Conservation (phyloP, 2,888 invertebrate species). For the Agrotis ipsilon region DNA sequence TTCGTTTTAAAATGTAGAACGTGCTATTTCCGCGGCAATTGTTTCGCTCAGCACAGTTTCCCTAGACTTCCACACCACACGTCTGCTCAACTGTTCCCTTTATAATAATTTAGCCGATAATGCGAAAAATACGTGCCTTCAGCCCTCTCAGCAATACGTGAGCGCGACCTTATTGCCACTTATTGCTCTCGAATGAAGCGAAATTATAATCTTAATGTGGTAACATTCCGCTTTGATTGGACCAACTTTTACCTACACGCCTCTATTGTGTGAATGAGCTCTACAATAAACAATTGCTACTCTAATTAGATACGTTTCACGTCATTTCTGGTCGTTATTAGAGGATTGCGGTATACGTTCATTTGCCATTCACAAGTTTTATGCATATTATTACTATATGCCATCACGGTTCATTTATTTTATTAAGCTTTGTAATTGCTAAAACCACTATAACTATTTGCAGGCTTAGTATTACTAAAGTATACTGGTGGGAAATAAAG, state of each 20-base stretch:
- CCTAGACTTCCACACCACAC: conserved; percentile 80
- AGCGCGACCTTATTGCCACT: conserved; percentile 84
- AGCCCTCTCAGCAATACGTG: conserved; percentile 82
- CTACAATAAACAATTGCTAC: conserved; percentile 64
- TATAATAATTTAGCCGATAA: conserved; percentile 90
- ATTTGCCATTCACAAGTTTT: conserved; percentile 45
- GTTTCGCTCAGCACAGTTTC: conserved; percentile 75
- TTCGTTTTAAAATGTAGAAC: conserved; percentile 71
- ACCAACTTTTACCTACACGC: conserved; percentile 67
- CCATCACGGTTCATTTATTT: conserved; percentile 13
- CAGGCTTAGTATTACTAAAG: conserved; percentile 12
- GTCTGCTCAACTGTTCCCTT: conserved; percentile 87
- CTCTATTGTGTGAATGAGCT: conserved; percentile 64
- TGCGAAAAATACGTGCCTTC: conserved; percentile 90
- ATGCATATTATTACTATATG: conserved; percentile 38
- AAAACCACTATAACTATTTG: conserved; percentile 16
- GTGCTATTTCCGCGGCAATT: conserved; percentile 77
- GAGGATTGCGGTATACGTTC: conserved; percentile 43
- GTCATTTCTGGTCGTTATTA: conserved; percentile 59
- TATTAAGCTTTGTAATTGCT: conserved; percentile 24
- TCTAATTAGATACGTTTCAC: conserved; percentile 65
- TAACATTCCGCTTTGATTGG: conserved; percentile 74
- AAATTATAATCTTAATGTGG: conserved; percentile 82
- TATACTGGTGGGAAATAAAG: conserved; percentile 29
- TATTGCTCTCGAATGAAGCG: conserved; percentile 84